Conservation (phyloP, 1,140 invertebrate genomes). For the Triops longicaudatus region DNA sequence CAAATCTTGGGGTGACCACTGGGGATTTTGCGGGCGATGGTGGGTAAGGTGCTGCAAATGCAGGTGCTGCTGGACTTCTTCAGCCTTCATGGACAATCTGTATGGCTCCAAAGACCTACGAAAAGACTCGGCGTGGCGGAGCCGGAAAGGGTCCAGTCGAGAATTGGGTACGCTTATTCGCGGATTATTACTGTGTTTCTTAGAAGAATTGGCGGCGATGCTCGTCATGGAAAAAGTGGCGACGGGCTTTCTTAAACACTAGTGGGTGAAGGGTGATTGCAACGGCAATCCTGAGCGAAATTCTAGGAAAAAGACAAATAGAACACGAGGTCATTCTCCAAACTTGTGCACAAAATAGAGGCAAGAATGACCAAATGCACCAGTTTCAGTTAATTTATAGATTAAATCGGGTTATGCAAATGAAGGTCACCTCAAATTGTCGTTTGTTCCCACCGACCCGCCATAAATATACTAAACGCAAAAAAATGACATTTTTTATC, state of each 20-base stretch:
- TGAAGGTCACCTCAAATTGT: too few relatives aligned
- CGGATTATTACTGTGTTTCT: not conserved
- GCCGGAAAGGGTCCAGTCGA: not conserved
- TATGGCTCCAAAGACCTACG: not conserved
- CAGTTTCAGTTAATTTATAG: too few relatives aligned
- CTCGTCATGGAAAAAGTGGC: not conserved
- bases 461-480: not conserved
- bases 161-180: not conserved
- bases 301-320: too few relatives aligned
- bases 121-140: not conserved
- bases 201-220: not conserved
- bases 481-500: not conserved
- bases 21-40: not conserved
- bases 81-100: constrained; percentile 11
- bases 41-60: not conserved
- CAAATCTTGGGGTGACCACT: not conserved
- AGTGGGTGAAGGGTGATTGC: too few relatives aligned
- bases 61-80: constrained; percentile 5
- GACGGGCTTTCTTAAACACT: not conserved
- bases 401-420: too few relatives aligned
- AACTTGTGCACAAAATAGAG: too few relatives aligned
- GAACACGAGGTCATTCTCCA: too few relatives aligned
- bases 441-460: not conserved
- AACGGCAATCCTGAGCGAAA: too few relatives aligned
- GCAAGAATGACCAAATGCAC: too few relatives aligned